Evolutionary conservation across 2,888 invertebrate genomes (phyloP).

Genomic region (Drosophila tripunctata): DNA sequence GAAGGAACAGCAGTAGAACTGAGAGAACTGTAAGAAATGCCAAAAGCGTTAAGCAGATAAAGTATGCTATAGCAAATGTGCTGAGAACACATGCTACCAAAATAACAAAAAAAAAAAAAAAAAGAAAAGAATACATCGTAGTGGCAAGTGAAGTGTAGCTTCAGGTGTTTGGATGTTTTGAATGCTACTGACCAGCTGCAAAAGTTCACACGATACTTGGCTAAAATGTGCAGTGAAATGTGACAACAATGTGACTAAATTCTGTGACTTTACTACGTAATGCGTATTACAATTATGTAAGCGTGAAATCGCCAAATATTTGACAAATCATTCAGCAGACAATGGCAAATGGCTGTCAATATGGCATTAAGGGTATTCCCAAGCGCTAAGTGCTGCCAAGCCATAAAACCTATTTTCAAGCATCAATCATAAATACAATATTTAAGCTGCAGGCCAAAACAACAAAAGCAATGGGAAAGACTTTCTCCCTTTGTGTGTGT

Average conservation of each 20-base stretch:
- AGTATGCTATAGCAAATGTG: slow-evolving; percentile 9
- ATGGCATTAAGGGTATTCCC: slow-evolving; percentile 38
- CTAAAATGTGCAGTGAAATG: slow-evolving; percentile 16
- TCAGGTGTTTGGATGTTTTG: slow-evolving; percentile 51
- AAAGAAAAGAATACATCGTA: no score
- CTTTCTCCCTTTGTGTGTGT: slow-evolving; percentile 24
- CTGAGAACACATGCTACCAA: slow-evolving; percentile 15
- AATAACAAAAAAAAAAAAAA: not conserved
- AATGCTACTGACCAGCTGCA: slow-evolving; percentile 41
- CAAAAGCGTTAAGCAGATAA: not conserved
- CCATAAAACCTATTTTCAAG: slow-evolving; percentile 40
- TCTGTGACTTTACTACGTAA: slow-evolving; percentile 27
- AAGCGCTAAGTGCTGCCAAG: slow-evolving; percentile 27
- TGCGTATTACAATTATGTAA: slow-evolving; percentile 53
- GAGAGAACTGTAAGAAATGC: slow-evolving; percentile 11
- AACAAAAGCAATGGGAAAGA: slow-evolving; percentile 23
- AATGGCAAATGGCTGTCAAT: slow-evolving; percentile 54
- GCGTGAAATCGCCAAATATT: slow-evolving; percentile 54
- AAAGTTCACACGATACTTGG: slow-evolving; percentile 55
- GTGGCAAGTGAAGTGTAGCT: slow-evolving; percentile 61
- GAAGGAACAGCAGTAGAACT: not conserved
- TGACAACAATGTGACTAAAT: slow-evolving; percentile 36
- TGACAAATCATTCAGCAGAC: slow-evolving; percentile 71
- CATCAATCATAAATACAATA: slow-evolving; percentile 68
- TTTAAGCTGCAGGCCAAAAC: slow-evolving; percentile 50